Evolutionary conservation across 2,113 vertebrate genomes (phyloP), one percentile per base, ranked within the genome.

Genomic region (Rallus limicola): DNA sequence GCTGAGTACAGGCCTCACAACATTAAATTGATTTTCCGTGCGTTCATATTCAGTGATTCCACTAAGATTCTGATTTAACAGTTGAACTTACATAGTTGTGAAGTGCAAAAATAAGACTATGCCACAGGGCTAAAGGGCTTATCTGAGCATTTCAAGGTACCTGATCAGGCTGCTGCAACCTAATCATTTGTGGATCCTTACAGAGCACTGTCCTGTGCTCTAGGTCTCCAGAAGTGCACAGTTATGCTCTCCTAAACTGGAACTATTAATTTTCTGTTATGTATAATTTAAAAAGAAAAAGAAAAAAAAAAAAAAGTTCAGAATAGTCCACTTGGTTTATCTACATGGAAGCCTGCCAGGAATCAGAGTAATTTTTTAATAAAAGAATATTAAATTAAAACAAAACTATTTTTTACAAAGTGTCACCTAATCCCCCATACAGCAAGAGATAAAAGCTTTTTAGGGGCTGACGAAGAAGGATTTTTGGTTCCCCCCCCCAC

Each of bases 401-500:
- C 4, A 72, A 74, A 52, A 0, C 2, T 3, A 3, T 25, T 71
- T 79, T 85, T 42, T 24, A 16, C 6, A 23, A 52, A 82, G 7
- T 25, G 13, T 40, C 26, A 42, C 33, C 36, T 48, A 58, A 63
- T 2, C 10, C 9, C 28, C 29, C 58, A 12, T 19, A 74, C 14
- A 29, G 5, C 16, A 60, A 24, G 28, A 60, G 8, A 50, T 8
- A 64, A 42, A 52, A 40, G 4, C 0, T 36, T 63, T 71, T 33
- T n/a, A 42, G 8, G 5, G 11, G 6, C 1, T 74, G 33, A 36
- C 9, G 18, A 65, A 11, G 18, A 65, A 42, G 7, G 3, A 53
- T 16, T n/a, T n/a, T 9, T 44, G 42, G 1, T 0, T 33, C 50
- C 6, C 12, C 16, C 18, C 48, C 36, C 7, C 7, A 36, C 36